Conservation (phyloP, 2,113 vertebrate genomes). For the Columbina picui region DNA sequence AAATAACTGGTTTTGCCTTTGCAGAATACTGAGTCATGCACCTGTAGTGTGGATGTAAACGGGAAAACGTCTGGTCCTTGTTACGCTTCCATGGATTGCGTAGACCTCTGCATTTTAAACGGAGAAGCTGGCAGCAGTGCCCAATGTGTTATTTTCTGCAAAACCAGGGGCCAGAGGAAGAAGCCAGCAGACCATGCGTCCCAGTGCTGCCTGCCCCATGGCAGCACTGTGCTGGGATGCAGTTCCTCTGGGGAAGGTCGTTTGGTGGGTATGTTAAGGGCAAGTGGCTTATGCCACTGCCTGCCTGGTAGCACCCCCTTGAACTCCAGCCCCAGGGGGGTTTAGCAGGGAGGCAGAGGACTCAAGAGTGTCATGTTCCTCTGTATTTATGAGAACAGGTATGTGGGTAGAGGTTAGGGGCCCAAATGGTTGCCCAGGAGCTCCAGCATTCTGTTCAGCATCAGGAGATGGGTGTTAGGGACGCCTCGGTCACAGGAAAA, state of each 20-base stretch:
- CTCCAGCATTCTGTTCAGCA: neutral
- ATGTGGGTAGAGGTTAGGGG: neutral
- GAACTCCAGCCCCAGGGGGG: neutral
- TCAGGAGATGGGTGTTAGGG: neutral
- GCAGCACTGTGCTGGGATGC: accelerated
- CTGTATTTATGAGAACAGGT: neutral
- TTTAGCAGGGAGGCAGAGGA: neutral
- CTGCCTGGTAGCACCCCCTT: neutral
- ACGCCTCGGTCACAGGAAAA: neutral
- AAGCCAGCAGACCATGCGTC: accelerated
- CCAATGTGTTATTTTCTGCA: neutral
- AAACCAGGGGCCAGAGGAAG: neutral
- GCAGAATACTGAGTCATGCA: neutral
- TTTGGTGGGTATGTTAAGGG: neutral
- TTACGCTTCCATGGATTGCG: neutral
- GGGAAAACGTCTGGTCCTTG: neutral
- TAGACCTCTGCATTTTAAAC: neutral
- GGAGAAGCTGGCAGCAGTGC: neutral
- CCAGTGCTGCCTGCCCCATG: neutral
- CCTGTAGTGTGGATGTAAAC: neutral
- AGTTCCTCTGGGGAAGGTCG: accelerated
- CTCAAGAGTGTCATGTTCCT: neutral
- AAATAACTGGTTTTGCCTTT: neutral
- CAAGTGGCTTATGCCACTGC: neutral
- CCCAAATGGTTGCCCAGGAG: neutral